These are phyloP conservation scores for Drosophila demipolita DNA, from an alignment of 2,888 invertebrate species.

Conservation along the genomic window DNA sequence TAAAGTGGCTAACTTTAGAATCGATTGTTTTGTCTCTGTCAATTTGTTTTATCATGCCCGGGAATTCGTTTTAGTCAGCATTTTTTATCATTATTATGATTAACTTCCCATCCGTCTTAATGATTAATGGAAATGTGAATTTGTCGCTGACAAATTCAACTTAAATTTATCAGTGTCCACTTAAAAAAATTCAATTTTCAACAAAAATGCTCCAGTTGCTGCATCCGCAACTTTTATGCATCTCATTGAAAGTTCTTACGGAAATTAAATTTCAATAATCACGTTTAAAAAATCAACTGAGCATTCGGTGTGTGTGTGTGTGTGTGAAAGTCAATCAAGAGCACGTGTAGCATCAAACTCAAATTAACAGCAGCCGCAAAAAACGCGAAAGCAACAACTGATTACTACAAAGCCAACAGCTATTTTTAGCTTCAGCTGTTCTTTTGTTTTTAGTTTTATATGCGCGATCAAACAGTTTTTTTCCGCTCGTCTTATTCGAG, in stretches of 20 bases:
- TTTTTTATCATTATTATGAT: constrained; percentile 34
- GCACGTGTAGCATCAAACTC: constrained; percentile 66
- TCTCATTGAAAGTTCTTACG: constrained; percentile 50
- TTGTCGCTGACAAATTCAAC: constrained; percentile 5
- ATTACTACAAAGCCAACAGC: not conserved
- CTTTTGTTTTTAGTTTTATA: constrained; percentile 35
- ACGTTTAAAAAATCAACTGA: constrained; percentile 14
- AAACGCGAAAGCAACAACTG: constrained; percentile 20
- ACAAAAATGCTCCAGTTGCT: not conserved
- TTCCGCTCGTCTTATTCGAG: constrained; percentile 47
- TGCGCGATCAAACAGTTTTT: constrained; percentile 33
- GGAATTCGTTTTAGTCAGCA: constrained; percentile 49
- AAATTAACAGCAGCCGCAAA: constrained; percentile 15
- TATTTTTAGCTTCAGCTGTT: constrained; percentile 16
- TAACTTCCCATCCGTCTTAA: constrained; percentile 20
- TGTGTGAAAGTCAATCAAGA: constrained; percentile 77
- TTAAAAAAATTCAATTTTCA: not conserved
- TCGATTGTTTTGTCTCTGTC: constrained; percentile 19
- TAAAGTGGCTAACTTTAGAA: constrained; percentile 19
- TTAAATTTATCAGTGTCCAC: not conserved
- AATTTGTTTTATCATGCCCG: constrained; percentile 40
- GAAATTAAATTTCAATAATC: constrained; percentile 60
- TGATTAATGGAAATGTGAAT: constrained; percentile 35
- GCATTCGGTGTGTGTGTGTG: constrained; percentile 11
- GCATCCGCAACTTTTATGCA: constrained; percentile 12